Conservation (phyloP, 2,797 vertebrate genomes). For the Microctenopoma stevenorrisi region DNA sequence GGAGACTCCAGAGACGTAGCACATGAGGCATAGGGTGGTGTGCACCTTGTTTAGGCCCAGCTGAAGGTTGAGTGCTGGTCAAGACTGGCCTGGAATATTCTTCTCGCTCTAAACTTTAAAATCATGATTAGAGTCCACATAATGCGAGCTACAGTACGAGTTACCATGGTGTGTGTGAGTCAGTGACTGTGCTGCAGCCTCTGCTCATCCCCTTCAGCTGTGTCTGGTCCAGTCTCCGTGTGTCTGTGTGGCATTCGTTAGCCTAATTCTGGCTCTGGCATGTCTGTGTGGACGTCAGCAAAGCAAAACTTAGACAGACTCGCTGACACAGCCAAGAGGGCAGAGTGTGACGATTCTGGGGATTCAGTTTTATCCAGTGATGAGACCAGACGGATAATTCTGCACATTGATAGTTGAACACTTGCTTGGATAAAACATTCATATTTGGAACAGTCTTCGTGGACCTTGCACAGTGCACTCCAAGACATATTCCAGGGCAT, state of each 20-base stretch:
- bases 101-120: not conserved
- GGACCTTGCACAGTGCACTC: slow-evolving; percentile 16
- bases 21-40: slow-evolving; percentile 8
- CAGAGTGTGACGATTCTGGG: slow-evolving; percentile 22
- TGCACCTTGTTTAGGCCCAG: not conserved
- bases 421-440: not conserved
- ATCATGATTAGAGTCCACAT: not conserved
- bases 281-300: slow-evolving; percentile 41
- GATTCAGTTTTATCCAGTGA: slow-evolving; percentile 40
- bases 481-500: slow-evolving; percentile 14
- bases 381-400: slow-evolving; percentile 16
- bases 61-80: not conserved
- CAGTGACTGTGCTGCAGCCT: slow-evolving; percentile 24
- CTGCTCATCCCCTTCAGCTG: slow-evolving; percentile 11
- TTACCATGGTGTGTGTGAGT: slow-evolving; percentile 17
- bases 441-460: slow-evolving; percentile 15
- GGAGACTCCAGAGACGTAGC: slow-evolving; percentile 20
- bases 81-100: not conserved
- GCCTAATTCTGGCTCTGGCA: slow-evolving; percentile 37
- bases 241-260: slow-evolving; percentile 39
- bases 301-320: slow-evolving; percentile 38
- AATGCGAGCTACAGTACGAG: slow-evolving; percentile 2
- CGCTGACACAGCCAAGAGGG: slow-evolving; percentile 32
- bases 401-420: slow-evolving; percentile 32
- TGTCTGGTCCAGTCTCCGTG: slow-evolving; percentile 16